phyloP scores from a whole-genome alignment of 2,113 vertebrate genomes.

The Panurus biarmicus region DNA sequence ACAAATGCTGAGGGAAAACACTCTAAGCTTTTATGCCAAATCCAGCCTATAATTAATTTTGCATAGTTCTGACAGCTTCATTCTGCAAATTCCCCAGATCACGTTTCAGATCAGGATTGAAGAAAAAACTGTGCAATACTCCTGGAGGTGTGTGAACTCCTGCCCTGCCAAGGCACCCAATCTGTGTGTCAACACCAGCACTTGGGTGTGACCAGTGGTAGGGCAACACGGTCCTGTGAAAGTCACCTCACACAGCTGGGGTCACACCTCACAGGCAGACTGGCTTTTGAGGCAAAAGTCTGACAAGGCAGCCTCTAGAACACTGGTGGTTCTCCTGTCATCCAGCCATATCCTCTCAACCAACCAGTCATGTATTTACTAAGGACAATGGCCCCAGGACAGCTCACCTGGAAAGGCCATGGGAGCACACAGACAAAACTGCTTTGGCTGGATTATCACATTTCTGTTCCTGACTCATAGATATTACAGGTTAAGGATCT shows the following conservation, averaged over 20 bases:
- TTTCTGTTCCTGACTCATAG: neutral
- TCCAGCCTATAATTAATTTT: constrained; percentile 2
- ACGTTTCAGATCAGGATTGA: neutral
- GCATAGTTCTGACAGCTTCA: constrained; percentile 16
- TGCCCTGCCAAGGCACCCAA: neutral
- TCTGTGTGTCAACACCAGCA: neutral
- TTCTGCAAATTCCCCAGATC: neutral
- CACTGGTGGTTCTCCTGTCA: neutral
- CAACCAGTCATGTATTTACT: neutral
- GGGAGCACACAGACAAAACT: neutral
- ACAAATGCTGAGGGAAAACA: neutral
- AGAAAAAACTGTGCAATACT: neutral
- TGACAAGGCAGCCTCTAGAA: neutral
- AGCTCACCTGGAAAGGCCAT: neutral
- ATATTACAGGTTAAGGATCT: neutral
- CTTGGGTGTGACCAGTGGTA: neutral
- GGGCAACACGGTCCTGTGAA: accelerated
- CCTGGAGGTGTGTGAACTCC: neutral
- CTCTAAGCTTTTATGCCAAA: neutral
- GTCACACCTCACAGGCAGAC: accelerated
- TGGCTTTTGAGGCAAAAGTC: neutral
- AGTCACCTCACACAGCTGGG: accelerated
- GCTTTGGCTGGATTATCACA: neutral
- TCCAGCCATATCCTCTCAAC: neutral
- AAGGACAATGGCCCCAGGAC: neutral